Percentiles rank a stretch among this genome's conserved stretches.
phyloP scores from a whole-genome alignment of 2,113 vertebrate species.

The Xyrauchen texanus region DNA sequence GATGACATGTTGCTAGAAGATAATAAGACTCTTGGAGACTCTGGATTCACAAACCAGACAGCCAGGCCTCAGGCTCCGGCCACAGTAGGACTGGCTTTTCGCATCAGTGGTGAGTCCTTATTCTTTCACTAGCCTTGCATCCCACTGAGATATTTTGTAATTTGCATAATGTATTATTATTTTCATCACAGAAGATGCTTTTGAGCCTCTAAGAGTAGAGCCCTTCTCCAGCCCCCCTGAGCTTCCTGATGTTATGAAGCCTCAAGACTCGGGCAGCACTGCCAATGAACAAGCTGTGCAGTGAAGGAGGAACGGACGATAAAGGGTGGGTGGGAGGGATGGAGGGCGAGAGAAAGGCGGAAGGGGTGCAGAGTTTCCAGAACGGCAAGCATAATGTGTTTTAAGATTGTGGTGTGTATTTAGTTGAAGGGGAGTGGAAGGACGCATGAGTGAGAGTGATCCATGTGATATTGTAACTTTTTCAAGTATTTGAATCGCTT shows the following conservation, averaged over 20 bases:
- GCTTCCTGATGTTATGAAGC: conserved; percentile 92
- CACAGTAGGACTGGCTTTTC: conserved; percentile 78
- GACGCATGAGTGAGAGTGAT: conserved; percentile 35
- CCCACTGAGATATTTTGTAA: not conserved
- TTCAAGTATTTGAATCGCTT: conserved; percentile 22
- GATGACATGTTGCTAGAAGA: conserved; percentile 81
- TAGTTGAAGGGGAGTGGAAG: not conserved
- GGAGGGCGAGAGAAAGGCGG: conserved; percentile 30
- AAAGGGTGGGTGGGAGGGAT: conserved; percentile 36
- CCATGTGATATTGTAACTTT: conserved; percentile 43
- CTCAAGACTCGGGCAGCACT: conserved; percentile 89
- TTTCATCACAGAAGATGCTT: conserved; percentile 78
- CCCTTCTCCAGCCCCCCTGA: conserved; percentile 90
- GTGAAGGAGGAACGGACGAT: conserved; percentile 67
- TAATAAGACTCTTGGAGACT: conserved; percentile 78
- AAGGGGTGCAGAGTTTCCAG: conserved; percentile 34
- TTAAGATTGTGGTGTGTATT: not conserved
- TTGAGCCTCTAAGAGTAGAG: conserved; percentile 85
- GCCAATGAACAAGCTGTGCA: conserved; percentile 89
- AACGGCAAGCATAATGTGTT: conserved; percentile 30
- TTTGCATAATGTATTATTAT: conserved; percentile 19
- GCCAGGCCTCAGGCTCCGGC: conserved; percentile 80
- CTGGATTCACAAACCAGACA: conserved; percentile 81
- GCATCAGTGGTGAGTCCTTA: conserved; percentile 44
- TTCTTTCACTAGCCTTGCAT: not conserved